Conservation (phyloP, 2,888 invertebrate genomes). For the Agrotis ipsilon region DNA sequence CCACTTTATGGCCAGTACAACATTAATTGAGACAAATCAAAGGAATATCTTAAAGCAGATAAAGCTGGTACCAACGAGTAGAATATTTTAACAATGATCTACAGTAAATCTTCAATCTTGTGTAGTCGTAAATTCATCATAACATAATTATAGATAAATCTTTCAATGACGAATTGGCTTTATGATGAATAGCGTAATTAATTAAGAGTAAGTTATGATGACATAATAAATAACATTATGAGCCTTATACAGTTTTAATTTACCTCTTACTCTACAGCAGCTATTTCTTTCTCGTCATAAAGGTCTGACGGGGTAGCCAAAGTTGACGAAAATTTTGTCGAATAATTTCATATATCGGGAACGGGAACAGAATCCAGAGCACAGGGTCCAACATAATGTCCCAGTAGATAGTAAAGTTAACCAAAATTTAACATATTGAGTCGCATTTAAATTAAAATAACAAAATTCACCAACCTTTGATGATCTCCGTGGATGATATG, state of each 20-base stretch:
- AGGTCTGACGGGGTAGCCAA: neutral
- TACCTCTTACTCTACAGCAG: too few species aligned
- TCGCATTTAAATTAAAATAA: neutral
- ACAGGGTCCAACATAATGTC: neutral
- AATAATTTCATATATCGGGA: too few species aligned
- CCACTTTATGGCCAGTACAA: too few species aligned
- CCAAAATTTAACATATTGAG: too few species aligned
- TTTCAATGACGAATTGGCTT: neutral
- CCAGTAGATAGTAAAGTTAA: too few species aligned
- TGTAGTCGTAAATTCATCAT: neutral
- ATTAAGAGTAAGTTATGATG: neutral
- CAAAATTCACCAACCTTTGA: constrained; percentile 89
- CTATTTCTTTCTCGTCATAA: too few species aligned
- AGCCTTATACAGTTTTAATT: too few species aligned
- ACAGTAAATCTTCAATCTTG: constrained; percentile 3
- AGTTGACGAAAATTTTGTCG: neutral
- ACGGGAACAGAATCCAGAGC: too few species aligned
- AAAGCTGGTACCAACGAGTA: neutral
- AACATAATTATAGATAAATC: neutral
- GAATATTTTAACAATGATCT: neutral
- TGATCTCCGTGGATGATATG: constrained; percentile 92
- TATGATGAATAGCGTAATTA: neutral
- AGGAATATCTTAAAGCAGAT: neutral
- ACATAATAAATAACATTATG: too few species aligned
- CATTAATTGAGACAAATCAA: too few species aligned